phyloP scores from a whole-genome alignment of 2,797 vertebrate genomes.

The Pelobates cultripes region DNA sequence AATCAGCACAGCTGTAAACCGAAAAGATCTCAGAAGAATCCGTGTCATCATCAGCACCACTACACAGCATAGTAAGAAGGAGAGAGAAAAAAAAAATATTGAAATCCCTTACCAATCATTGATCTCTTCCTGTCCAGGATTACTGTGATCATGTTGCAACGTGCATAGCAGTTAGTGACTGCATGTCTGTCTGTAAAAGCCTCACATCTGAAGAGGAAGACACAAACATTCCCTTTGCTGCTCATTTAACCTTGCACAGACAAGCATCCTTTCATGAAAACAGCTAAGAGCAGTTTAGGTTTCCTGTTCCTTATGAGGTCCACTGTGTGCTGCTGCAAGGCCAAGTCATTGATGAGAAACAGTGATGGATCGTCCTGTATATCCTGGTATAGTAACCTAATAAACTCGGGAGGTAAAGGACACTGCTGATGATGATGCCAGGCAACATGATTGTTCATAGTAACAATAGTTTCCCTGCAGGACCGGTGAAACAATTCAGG shows the following conservation, averaged over 20 bases:
- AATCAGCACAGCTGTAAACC: slow-evolving; percentile 30
- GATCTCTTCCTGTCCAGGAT: slow-evolving; percentile 62
- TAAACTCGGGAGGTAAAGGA: slow-evolving; percentile 57
- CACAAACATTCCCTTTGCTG: slow-evolving; percentile 57
- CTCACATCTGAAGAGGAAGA: slow-evolving; percentile 55
- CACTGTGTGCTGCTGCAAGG: slow-evolving; percentile 23
- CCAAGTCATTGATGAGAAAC: slow-evolving; percentile 25
- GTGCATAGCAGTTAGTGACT: slow-evolving; percentile 58
- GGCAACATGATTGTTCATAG: slow-evolving; percentile 54
- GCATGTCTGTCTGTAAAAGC: slow-evolving; percentile 59
- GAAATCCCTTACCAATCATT: slow-evolving; percentile 69
- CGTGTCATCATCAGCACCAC: slow-evolving; percentile 25
- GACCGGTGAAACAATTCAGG: slow-evolving; percentile 57
- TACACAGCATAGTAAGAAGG: background rate
- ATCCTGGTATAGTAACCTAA: slow-evolving; percentile 59
- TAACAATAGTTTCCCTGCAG: slow-evolving; percentile 58
- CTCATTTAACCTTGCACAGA: slow-evolving; percentile 65
- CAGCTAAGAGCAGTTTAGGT: slow-evolving; percentile 52
- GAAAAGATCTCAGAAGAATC: slow-evolving; percentile 49
- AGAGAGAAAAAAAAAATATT: slow-evolving; percentile 53
- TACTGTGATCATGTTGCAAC: slow-evolving; percentile 61
- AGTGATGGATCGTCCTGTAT: slow-evolving; percentile 47
- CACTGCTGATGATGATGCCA: slow-evolving; percentile 45
- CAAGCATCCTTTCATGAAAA: slow-evolving; percentile 61
- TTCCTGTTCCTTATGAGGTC: slow-evolving; percentile 54